A percentile compares a stretch with the other conserved stretches of the same genome.
phyloP scores from a whole-genome alignment of 2,888 invertebrate genomes.

The Thymelicus sylvestris region DNA sequence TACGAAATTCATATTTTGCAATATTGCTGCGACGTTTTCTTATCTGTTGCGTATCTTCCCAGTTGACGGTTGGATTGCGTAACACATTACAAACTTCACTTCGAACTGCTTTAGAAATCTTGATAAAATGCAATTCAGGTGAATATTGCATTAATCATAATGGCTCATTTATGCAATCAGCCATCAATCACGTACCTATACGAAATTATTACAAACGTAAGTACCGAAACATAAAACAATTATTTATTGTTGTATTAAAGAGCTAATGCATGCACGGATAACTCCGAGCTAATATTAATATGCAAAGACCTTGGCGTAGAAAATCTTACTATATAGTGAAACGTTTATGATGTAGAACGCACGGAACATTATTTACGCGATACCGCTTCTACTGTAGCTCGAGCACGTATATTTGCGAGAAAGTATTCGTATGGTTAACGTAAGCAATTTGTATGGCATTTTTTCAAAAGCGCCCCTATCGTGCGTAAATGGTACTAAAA shows the following conservation, averaged over 20 bases:
- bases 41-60: constrained; percentile 46
- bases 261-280: constrained; percentile 16
- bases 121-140: constrained; percentile 34
- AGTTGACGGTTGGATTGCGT: constrained; percentile 38
- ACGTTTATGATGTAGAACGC: neutral
- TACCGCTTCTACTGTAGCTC: too few species aligned
- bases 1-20: constrained; percentile 45
- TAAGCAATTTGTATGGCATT: too few species aligned
- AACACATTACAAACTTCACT: constrained; percentile 40
- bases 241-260: constrained; percentile 16
- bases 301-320: constrained; percentile 27
- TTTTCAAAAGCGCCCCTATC: too few species aligned
- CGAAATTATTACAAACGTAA: constrained; percentile 14
- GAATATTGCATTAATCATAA: constrained; percentile 22
- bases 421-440: too few species aligned
- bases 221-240: constrained; percentile 7
- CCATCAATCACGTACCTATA: constrained; percentile 20
- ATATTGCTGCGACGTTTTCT: constrained; percentile 44
- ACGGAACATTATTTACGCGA: too few species aligned
- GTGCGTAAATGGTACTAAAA: too few species aligned
- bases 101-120: constrained; percentile 38
- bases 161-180: constrained; percentile 9
- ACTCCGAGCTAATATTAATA: constrained; percentile 20
- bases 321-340: constrained; percentile 10
- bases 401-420: too few species aligned